These are phyloP conservation scores for Tichodroma muraria DNA, from an alignment of 2,113 vertebrate species.

Conservation along the genomic window DNA sequence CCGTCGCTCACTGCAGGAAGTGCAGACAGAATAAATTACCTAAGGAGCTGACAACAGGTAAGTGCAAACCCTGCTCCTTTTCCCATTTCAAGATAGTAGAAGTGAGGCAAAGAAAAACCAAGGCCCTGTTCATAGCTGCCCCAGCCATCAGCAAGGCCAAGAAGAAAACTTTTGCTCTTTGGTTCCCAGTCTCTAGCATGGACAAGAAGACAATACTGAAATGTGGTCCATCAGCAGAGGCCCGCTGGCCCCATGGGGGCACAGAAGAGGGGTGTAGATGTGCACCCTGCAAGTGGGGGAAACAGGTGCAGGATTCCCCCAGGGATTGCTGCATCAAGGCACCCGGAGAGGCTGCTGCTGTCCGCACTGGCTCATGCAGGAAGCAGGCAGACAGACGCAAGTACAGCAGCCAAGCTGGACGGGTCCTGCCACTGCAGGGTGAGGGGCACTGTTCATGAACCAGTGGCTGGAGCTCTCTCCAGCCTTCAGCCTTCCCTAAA, in stretches of 20 bases:
- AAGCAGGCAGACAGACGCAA: not conserved
- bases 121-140: not conserved
- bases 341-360: not conserved
- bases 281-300: fast-evolving
- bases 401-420: not conserved
- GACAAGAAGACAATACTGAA: not conserved
- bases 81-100: not conserved
- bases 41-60: not conserved
- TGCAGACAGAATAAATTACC: not conserved
- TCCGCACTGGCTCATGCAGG: not conserved
- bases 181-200: fast-evolving
- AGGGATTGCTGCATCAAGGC: not conserved
- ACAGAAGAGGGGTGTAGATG: not conserved
- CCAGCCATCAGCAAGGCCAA: not conserved
- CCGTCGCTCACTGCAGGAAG: not conserved
- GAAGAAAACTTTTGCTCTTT: not conserved
- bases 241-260: not conserved
- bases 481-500: not conserved
- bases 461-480: not conserved
- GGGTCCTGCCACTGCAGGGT: fast-evolving
- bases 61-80: not conserved
- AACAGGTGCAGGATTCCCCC: not conserved
- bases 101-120: not conserved
- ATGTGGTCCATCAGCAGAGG: not conserved
- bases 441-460: too few species aligned